phyloP scores from a whole-genome alignment of 2,113 vertebrate genomes.

The Piaya cayana region DNA sequence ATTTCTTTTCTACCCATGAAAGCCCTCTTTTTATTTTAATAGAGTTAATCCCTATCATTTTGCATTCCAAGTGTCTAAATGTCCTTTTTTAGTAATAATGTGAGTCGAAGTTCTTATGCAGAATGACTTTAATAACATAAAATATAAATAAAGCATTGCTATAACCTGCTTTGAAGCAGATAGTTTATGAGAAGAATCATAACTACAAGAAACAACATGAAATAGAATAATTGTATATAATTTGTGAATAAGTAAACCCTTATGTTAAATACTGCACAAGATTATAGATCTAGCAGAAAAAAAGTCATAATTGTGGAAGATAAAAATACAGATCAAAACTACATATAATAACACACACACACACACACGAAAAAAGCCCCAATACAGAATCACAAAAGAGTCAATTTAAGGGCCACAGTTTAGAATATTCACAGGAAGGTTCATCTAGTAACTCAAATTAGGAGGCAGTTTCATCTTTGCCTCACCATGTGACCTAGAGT shows the following conservation, averaged over 20 bases:
- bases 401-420: neutral
- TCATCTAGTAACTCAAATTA: neutral
- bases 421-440: neutral
- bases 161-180: neutral
- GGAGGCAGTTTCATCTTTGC: neutral
- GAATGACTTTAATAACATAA: neutral
- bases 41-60: neutral
- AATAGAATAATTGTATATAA: neutral
- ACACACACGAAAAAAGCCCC: neutral
- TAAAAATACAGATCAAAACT: neutral
- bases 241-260: neutral
- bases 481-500: neutral
- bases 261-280: neutral
- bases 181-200: neutral
- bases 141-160: neutral
- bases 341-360: neutral
- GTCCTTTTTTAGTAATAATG: neutral
- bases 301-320: neutral
- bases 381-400: neutral
- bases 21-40: neutral
- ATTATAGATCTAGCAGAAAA: neutral
- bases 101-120: neutral
- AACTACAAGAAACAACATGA: neutral
- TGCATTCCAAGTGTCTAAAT: neutral
- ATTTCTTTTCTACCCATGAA: neutral